Evolutionary conservation across 2,888 invertebrate genomes (phyloP).

Genomic region (Isoperla grammatica): DNA sequence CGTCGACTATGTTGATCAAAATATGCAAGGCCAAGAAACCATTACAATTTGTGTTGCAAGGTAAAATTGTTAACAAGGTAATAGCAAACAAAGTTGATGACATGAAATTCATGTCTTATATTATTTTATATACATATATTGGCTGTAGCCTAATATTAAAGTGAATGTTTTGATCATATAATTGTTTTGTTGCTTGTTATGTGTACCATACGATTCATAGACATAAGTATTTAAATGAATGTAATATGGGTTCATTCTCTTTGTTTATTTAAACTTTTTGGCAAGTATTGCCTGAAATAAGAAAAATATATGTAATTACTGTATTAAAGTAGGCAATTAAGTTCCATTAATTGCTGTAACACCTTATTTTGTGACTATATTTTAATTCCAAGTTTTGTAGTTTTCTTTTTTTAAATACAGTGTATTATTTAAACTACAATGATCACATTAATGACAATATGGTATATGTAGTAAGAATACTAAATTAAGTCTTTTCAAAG

Average conservation of each 20-base stretch:
- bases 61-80: constrained; percentile 8
- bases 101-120: background rate
- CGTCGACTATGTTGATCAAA: constrained; percentile 8
- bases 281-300: no score
- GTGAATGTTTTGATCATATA: background rate
- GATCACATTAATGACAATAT: no score
- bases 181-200: background rate
- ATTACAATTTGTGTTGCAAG: constrained; percentile 10
- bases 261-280: no score
- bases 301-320: no score
- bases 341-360: no score
- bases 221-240: background rate
- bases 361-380: no score
- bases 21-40: constrained; percentile 16
- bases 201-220: background rate
- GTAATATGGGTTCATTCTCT: background rate
- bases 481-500: no score
- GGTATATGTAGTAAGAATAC: no score
- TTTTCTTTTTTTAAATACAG: no score
- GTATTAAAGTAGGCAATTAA: no score
- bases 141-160: background rate
- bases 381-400: no score
- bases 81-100: background rate
- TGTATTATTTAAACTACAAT: no score
- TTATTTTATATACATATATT: background rate